Evolutionary conservation across 1,140 invertebrate species (phyloP).

Genomic region (Venturia canescens): DNA sequence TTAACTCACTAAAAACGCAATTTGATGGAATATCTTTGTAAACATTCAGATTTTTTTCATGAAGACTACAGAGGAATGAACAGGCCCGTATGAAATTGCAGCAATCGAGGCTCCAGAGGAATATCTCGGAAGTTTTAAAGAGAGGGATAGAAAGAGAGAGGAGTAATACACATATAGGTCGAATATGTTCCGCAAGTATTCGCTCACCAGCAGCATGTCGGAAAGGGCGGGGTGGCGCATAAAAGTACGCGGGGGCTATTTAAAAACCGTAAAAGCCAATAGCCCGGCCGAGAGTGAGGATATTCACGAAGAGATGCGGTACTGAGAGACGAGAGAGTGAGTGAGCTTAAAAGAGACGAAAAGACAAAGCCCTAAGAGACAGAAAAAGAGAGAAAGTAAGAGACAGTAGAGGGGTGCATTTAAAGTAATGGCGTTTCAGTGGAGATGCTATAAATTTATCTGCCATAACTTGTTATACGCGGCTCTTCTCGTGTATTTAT

Average conservation of each 20-base stretch:
- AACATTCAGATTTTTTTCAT: background rate
- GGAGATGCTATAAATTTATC: slow-evolving; percentile 79
- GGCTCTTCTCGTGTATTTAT: slow-evolving; percentile 77
- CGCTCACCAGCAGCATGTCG: slow-evolving; percentile 13
- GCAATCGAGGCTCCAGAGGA: background rate
- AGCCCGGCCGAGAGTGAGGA: slow-evolving; percentile 53
- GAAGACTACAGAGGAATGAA: background rate
- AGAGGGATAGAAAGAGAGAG: background rate
- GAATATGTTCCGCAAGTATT: background rate
- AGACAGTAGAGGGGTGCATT: slow-evolving; percentile 70
- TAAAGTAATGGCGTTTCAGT: slow-evolving; percentile 78
- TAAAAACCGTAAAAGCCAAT: slow-evolving; percentile 76
- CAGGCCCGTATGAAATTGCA: slow-evolving; percentile 23
- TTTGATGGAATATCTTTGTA: background rate
- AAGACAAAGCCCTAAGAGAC: slow-evolving; percentile 44
- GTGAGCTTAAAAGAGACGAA: slow-evolving; percentile 47
- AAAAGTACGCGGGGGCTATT: slow-evolving; percentile 68
- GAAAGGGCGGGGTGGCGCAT: slow-evolving; percentile 47
- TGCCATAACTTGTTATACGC: slow-evolving; percentile 78
- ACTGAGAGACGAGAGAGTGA: slow-evolving; percentile 38
- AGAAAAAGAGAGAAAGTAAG: slow-evolving; percentile 47
- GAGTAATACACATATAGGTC: background rate
- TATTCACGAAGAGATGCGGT: slow-evolving; percentile 44
- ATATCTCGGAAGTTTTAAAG: background rate
- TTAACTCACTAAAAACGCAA: background rate